Evolutionary conservation across 2,888 invertebrate species (phyloP), one percentile per base, ranked within the genome.

Genomic region (Sinotaia quadrata): DNA sequence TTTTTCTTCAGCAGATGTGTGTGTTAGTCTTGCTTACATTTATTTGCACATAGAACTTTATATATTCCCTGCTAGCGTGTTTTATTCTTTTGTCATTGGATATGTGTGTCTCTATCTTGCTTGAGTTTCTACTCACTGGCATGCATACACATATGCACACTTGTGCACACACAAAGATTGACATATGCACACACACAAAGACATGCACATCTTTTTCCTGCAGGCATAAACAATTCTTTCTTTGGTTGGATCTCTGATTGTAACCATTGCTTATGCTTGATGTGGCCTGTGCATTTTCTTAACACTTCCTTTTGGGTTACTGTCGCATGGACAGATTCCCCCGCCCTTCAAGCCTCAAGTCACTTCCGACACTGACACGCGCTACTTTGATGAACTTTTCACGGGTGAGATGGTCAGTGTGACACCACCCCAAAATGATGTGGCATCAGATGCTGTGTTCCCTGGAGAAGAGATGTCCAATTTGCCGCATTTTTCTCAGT

Each of bases 311-410:
- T 47, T 47, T 47, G 47, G 47, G 21, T 47, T 47, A 24, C 21
- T 47, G 8, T 47, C 47, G 24, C 27, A 34, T 31, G 72, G 61
- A 29, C 78, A 95, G 93, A 93, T 98, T 83, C 92, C 94, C 81
- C 98, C 98, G 80, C 90, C 90, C 27, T 90, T 89, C 85, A 89
- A 87, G 81, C 90, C 90, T 37, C 85, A 87, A 89, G 97, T 99
- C 78, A 93, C 94, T 74, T 95, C 95, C 52, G 98, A 98, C 86
- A 98, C 95, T 59, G 98, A 99, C 90, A 98, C 98, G 75, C 91
- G 95, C 71, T 98, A 99, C 91, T 99, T 99, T 90, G 98, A 98
- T 90, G 94, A 95, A 73, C 97, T 97, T 91, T 99, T 99, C 91
- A 99, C 98, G 4, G 96, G 96, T 5, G 85, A 87, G 74, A 73